Base-by-base conservation (phyloP, 1,140 invertebrate species). In the Marisa cornuarietis region DNA sequence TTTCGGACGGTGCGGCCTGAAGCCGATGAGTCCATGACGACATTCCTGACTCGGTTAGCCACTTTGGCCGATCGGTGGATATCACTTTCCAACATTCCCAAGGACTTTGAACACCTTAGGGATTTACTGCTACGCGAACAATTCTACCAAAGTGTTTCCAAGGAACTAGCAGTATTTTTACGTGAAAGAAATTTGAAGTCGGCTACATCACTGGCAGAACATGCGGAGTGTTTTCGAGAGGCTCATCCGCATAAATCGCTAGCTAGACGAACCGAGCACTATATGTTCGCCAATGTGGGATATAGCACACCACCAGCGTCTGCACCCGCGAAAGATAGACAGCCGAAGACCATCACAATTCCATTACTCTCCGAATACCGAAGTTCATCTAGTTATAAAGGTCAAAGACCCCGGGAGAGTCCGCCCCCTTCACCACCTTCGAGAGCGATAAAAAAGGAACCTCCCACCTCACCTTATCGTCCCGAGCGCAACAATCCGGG, bases 121-220 rank as follows among this genome's bases (percentile, higher is more conserved):
- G 74, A 76, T 76, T 22, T 76, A 31, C 20, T 76, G 9, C 20
- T 76, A 7, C n/a, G 16, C 3, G 74, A 76, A 58, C 74, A 76
- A 24, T 9, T 76, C 3, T 16, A 63, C 1, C 8, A 7, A 6
- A 16, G 1, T 11, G n/a, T 63, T 1, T 31, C 16, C 24, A 76
- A 76, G 24, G 74, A 75, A 6, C 0, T 75, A 14, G 54, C 54
- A 61, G 73, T 75, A 14, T 75, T 75, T 75, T 61, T 75, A 20
- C 24, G 74, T 14, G 74, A 76, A 31, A 65, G 74, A 16, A n/a
- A 49, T 1, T 16, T 65, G 42, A 65, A 31, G 16, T 42, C 74
- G 0, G 10, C 1, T 5, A 76, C 26, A 65, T 24, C 62, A 4
- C 2, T 76, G 6, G 6, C 63, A 0, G 62, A 76, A 76, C 11